Evolutionary conservation across 2,797 vertebrate species (phyloP).

Genomic region (Darevskia mixta): DNA sequence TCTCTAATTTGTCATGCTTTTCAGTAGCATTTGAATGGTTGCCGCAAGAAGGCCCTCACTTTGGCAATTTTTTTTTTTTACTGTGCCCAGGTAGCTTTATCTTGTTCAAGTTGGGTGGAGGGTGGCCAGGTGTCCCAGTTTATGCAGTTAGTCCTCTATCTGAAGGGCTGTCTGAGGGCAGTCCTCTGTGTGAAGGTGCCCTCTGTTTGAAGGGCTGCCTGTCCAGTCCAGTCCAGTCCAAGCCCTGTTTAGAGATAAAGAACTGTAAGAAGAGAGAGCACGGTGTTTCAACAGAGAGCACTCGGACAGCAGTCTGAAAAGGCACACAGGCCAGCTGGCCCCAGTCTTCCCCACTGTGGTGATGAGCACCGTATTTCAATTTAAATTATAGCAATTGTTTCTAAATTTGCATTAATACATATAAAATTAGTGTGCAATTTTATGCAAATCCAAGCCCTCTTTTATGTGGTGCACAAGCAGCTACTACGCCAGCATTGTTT

Average conservation of each 20-base stretch:
- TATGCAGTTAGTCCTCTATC: background rate
- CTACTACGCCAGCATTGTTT: no score
- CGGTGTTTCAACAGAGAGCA: background rate
- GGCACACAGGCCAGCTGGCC: background rate
- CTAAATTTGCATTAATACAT: background rate
- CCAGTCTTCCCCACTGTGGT: background rate
- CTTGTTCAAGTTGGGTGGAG: constrained; percentile 30
- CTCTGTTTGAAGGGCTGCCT: no score
- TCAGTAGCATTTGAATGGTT: constrained; percentile 72
- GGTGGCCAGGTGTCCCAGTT: background rate
- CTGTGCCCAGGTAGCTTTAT: constrained; percentile 45
- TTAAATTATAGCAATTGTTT: background rate
- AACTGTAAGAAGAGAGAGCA: background rate
- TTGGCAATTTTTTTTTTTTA: constrained; percentile 5
- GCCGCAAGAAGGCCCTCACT: constrained; percentile 43
- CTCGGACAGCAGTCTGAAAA: no score
- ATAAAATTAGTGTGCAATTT: background rate
- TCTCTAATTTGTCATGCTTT: constrained; percentile 67
- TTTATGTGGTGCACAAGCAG: no score
- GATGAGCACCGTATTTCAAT: background rate
- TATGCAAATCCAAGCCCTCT: no score
- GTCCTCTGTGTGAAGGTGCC: no score
- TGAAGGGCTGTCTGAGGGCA: background rate
- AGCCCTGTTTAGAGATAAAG: background rate
- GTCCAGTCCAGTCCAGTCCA: background rate